Evolutionary conservation across 1,140 invertebrate genomes (phyloP).

Genomic region (Drosophila pseudoananassae): DNA sequence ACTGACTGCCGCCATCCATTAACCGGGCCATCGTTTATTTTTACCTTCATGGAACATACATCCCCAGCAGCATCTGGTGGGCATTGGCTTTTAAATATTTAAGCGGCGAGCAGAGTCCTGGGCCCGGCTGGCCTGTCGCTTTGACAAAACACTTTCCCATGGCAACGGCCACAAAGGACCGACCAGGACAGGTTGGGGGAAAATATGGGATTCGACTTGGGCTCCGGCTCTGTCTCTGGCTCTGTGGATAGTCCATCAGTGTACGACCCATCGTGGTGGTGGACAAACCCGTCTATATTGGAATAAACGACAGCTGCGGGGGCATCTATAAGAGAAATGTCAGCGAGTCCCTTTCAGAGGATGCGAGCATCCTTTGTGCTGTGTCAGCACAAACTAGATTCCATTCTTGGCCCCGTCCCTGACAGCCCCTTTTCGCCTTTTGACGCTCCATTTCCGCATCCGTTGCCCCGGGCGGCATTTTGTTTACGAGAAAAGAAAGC

Average conservation of each 20-base stretch:
- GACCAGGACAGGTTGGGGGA: not conserved
- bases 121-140: conserved; percentile 6
- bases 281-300: conserved; percentile 45
- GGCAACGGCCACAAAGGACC: conserved; percentile 37
- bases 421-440: conserved; percentile 8
- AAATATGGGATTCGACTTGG: conserved; percentile 26
- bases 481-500: conserved; percentile 40
- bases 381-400: conserved; percentile 42
- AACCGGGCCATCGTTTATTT: conserved; percentile 54
- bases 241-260: not conserved
- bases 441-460: conserved; percentile 54
- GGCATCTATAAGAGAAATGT: conserved; percentile 10
- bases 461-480: conserved; percentile 42
- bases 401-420: conserved; percentile 12
- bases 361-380: conserved; percentile 39
- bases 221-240: conserved; percentile 10
- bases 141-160: conserved; percentile 54
- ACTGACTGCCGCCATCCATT: conserved; percentile 46
- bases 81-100: conserved; percentile 59
- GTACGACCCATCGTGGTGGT: not conserved
- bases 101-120: conserved; percentile 45
- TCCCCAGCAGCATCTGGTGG: conserved; percentile 31
- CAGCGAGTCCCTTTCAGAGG: conserved; percentile 14
- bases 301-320: conserved; percentile 44
- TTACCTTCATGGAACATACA: conserved; percentile 17